A percentile compares a stretch with the other conserved stretches of the same genome.
These are phyloP conservation scores for Lochmaea crataegi DNA, from an alignment of 2,888 invertebrate species.

Conservation along the genomic window DNA sequence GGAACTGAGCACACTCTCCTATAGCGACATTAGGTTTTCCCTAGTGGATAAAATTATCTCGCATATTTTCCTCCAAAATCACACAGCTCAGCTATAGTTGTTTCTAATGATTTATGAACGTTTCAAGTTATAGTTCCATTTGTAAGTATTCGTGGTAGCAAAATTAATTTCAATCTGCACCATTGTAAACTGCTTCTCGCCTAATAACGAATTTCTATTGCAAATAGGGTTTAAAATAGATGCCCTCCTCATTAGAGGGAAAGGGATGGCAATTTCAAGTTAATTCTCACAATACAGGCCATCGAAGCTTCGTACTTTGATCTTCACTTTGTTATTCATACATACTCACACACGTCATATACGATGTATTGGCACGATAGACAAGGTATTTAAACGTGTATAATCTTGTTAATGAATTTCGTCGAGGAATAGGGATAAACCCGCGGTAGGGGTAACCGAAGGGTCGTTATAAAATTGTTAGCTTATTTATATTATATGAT, in stretches of 20 bases:
- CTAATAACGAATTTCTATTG: not conserved
- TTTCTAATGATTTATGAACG: too few relatives aligned
- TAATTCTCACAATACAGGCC: not conserved
- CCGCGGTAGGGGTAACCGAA: not conserved
- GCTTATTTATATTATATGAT: not conserved
- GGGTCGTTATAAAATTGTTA: not conserved
- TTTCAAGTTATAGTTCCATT: too few relatives aligned
- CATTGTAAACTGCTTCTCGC: too few relatives aligned
- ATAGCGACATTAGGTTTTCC: too few relatives aligned
- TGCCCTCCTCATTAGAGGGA: not conserved
- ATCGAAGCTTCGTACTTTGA: not conserved
- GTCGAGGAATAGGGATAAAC: not conserved
- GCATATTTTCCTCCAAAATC: too few relatives aligned
- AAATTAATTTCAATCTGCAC: too few relatives aligned
- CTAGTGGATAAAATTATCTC: too few relatives aligned
- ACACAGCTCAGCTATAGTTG: too few relatives aligned
- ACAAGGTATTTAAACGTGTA: not conserved
- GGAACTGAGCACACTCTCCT: too few relatives aligned
- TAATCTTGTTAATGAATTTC: not conserved
- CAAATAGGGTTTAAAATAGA: not conserved
- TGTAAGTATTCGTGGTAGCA: too few relatives aligned
- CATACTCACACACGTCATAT: not conserved
- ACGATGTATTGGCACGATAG: not conserved
- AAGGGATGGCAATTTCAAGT: not conserved
- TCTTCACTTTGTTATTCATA: conserved; percentile 1